Percentiles rank a stretch among this genome's conserved stretches.
Conservation (phyloP, 2,113 vertebrate genomes). For the Noctilio leporinus region DNA sequence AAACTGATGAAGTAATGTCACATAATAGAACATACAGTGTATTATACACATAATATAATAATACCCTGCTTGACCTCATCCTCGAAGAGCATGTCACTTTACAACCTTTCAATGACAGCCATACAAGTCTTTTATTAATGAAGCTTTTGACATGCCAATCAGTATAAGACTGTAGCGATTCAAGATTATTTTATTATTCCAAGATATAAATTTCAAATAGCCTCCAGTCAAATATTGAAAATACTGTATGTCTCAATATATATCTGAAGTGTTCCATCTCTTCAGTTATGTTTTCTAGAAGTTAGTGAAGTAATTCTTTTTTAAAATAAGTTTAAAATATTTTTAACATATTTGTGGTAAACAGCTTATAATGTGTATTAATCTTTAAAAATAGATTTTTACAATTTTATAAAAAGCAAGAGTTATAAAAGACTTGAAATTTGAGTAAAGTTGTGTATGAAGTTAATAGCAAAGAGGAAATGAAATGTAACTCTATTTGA, state of each 20-base stretch:
- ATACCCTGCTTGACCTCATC: background rate
- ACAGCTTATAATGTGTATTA: background rate
- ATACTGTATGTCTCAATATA: too few relatives aligned
- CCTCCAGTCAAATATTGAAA: background rate
- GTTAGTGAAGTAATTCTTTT: background rate
- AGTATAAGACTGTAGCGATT: background rate
- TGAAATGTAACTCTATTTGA: background rate
- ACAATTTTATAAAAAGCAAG: background rate
- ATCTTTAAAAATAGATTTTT: background rate
- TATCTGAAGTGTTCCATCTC: background rate
- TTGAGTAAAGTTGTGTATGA: background rate
- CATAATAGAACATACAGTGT: background rate
- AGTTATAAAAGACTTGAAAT: background rate
- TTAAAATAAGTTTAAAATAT: background rate
- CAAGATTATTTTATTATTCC: background rate
- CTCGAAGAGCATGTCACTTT: conserved; percentile 36
- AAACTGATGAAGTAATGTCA: background rate
- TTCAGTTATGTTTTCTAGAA: background rate
- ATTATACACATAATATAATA: background rate
- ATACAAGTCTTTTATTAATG: conserved; percentile 49
- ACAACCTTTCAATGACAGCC: conserved; percentile 20
- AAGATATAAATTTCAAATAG: background rate
- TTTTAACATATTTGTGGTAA: background rate
- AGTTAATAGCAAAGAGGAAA: background rate
- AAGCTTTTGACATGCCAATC: conserved; percentile 62